Percentiles rank a stretch among this genome's conserved stretches.
Evolutionary conservation across 2,888 invertebrate genomes (phyloP).

Genomic region (Elaeidobius kamerunicus): DNA sequence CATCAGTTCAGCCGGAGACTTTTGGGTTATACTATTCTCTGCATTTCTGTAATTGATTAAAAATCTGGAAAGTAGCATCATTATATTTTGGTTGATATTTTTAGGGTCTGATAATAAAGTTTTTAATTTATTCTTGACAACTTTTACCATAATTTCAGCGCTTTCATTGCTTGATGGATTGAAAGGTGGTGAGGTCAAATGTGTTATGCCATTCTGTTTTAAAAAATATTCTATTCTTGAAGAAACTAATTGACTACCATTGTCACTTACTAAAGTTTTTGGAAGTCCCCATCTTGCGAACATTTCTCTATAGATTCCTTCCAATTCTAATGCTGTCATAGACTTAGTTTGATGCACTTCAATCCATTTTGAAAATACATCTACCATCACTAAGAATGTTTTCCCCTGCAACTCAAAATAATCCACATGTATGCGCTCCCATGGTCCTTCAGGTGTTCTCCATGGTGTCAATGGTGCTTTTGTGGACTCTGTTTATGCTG

Average conservation of each 20-base stretch:
- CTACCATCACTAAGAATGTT: slow-evolving; percentile 25
- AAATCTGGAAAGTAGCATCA: slow-evolving; percentile 11
- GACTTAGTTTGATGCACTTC: slow-evolving; percentile 24
- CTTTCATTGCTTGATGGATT: background rate
- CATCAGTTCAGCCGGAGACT: slow-evolving; percentile 13
- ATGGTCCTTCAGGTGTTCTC: slow-evolving; percentile 26
- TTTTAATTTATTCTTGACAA: slow-evolving; percentile 16
- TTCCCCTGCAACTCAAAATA: slow-evolving; percentile 27
- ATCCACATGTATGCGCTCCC: slow-evolving; percentile 34
- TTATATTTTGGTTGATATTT: background rate
- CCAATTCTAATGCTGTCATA: background rate
- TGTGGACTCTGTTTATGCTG: slow-evolving; percentile 20
- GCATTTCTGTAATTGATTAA: slow-evolving; percentile 5
- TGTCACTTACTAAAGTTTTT: slow-evolving; percentile 8
- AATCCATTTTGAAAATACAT: slow-evolving; percentile 34
- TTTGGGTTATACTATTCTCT: background rate
- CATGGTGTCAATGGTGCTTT: slow-evolving; percentile 29
- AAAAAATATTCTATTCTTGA: slow-evolving; percentile 3
- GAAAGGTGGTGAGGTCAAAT: slow-evolving; percentile 1
- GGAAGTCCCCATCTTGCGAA: slow-evolving; percentile 22
- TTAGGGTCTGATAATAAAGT: slow-evolving; percentile 5
- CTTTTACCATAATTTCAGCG: slow-evolving; percentile 8
- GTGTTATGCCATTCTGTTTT: slow-evolving; percentile 10
- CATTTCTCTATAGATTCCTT: background rate
- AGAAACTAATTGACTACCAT: slow-evolving; percentile 1